phyloP scores from a whole-genome alignment of 2,113 vertebrate species.

The Jaculus jaculus region DNA sequence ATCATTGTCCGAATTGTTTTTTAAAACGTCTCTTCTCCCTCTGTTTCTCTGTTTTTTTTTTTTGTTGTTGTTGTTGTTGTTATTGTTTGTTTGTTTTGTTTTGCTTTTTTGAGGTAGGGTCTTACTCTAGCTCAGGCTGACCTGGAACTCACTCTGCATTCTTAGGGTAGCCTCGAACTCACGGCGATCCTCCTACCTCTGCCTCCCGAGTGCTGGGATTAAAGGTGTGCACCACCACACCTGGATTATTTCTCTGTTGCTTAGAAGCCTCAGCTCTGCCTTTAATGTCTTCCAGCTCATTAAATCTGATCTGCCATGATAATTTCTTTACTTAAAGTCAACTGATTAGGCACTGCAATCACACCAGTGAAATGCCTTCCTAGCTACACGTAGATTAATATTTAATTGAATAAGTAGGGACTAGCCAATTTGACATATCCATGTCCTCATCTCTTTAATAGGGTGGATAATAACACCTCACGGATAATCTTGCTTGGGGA shows the following conservation, averaged over 20 bases:
- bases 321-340: constrained; percentile 28
- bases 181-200: too few relatives aligned
- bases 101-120: too few relatives aligned
- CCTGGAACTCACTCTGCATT: too few relatives aligned
- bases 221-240: too few relatives aligned
- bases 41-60: neutral
- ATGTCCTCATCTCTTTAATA: neutral
- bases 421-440: neutral
- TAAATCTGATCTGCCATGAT: neutral
- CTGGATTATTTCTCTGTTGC: neutral
- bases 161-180: too few relatives aligned
- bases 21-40: neutral
- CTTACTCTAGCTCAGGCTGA: too few relatives aligned
- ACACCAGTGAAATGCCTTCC: neutral
- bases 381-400: neutral
- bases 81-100: too few relatives aligned
- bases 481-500: neutral
- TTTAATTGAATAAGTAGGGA: neutral
- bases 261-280: neutral
- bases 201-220: too few relatives aligned
- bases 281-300: neutral
- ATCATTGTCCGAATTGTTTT: too few relatives aligned
- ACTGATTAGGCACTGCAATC: neutral
- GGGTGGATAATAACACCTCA: neutral
- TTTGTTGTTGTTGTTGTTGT: too few relatives aligned